Base-by-base conservation (phyloP, 2,888 invertebrate genomes). In the Hyposoter didymator region DNA sequence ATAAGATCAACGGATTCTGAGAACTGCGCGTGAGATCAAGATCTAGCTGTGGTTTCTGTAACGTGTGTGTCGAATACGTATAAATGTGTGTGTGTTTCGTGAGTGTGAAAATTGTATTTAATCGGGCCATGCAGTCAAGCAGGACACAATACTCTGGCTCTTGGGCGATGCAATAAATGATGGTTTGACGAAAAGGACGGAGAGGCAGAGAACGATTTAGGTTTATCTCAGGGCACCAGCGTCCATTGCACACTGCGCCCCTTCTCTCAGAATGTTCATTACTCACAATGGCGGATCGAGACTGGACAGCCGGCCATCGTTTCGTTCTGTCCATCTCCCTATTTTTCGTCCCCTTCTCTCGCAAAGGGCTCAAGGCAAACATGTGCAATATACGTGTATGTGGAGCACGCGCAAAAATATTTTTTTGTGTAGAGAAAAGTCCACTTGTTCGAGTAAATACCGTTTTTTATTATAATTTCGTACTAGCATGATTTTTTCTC, bases 231-330 rank as follows among this genome's bases (percentile, higher is more conserved):
- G 17, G 28, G 67, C 49, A 64, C 28, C 32, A 47, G 74, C 49
- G 52, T 70, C 84, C 82, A 82, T 80, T 67, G 66, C 66, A 55
- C 73, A 55, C 78, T 78, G 62, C 22, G 39, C 69, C 52, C 47
- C 66, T 49, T 39, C 52, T 78, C 75, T 49, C 66, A 49, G 35
- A 22, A 32, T 66, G 79, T 79, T 79, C 85, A 80, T 85, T 82
- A 85, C 83, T 78, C 83, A 78, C 79, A 80, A 85, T 83, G 78
- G 82, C 82, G 74, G 72, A 81, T 84, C 76, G 66, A 47, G 19
- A 81, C 59, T 49, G 82, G 82, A 82, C 79, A 85, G 84, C 82
- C 81, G 69, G 70, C 82, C 85, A 78, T 79, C 84, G 82, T 73
- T 66, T 49, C 78, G 85, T 79, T 75, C 59, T 69, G 47, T 80